Evolutionary conservation across 2,888 invertebrate species (phyloP).

Genomic region (Camponotus fellah): DNA sequence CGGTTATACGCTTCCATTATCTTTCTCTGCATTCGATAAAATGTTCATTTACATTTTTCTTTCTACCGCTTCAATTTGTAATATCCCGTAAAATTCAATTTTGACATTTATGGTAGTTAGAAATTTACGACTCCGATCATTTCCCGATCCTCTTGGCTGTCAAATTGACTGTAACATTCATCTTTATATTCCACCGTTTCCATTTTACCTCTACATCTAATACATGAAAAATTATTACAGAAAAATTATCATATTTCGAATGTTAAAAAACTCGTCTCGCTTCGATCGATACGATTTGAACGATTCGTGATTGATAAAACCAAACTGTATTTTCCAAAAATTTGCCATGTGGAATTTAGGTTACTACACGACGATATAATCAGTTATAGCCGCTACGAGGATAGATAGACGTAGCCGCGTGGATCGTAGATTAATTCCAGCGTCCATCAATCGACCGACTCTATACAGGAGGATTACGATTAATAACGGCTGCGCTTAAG

Average conservation of each 20-base stretch:
- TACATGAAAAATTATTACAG: background rate
- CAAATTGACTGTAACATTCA: background rate
- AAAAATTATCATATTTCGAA: background rate
- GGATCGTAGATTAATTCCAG: slow-evolving; percentile 66
- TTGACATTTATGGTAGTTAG: slow-evolving; percentile 41
- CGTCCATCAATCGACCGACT: slow-evolving; percentile 60
- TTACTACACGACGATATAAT: slow-evolving; percentile 61
- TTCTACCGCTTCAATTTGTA: slow-evolving; percentile 41
- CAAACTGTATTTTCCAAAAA: slow-evolving; percentile 39
- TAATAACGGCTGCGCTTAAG: slow-evolving; percentile 64
- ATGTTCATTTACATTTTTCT: slow-evolving; percentile 51
- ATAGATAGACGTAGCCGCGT: slow-evolving; percentile 52
- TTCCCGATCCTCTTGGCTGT: background rate
- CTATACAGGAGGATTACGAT: slow-evolving; percentile 61
- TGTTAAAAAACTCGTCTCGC: background rate
- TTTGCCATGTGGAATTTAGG: slow-evolving; percentile 45
- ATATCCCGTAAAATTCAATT: slow-evolving; percentile 44
- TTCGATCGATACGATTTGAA: background rate
- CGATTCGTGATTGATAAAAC: background rate
- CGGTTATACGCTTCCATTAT: slow-evolving; percentile 46
- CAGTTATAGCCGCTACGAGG: slow-evolving; percentile 48
- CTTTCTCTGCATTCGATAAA: slow-evolving; percentile 41
- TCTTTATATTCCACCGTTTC: slow-evolving; percentile 15
- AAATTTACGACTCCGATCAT: slow-evolving; percentile 34
- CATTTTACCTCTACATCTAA: background rate